phyloP scores from a whole-genome alignment of 2,797 vertebrate species.

The Cyclura pinguis region DNA sequence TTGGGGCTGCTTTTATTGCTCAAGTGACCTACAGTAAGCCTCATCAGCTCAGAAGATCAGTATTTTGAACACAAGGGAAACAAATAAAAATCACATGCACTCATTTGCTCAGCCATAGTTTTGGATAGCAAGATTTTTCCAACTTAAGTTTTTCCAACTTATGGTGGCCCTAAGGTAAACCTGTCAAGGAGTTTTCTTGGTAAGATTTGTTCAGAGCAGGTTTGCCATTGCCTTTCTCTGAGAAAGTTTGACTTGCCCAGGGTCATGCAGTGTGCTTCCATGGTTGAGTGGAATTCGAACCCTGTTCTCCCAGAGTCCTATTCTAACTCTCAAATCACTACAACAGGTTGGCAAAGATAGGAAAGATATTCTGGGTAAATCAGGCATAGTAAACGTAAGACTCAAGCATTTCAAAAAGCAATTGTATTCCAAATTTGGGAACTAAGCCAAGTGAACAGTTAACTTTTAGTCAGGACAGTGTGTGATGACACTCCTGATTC shows the following conservation, averaged over 20 bases:
- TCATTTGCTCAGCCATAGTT: background rate
- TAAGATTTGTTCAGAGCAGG: too few relatives aligned
- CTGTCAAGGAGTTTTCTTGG: too few relatives aligned
- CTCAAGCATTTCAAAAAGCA: background rate
- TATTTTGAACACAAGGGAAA: background rate
- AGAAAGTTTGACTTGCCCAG: too few relatives aligned
- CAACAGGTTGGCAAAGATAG: background rate
- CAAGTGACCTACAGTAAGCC: background rate
- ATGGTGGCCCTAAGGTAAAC: too few relatives aligned
- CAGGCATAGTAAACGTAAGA: background rate
- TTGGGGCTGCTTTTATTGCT: background rate
- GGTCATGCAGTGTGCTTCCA: too few relatives aligned
- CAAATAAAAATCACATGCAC: background rate
- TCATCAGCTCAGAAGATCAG: background rate
- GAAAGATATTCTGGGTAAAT: background rate
- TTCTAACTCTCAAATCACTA: too few relatives aligned
- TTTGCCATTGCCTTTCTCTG: too few relatives aligned
- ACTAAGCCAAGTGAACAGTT: background rate
- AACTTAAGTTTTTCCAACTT: too few relatives aligned
- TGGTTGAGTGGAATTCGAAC: too few relatives aligned
- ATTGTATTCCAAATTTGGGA: background rate
- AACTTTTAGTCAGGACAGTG: background rate
- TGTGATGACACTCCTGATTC: background rate
- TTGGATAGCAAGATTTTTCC: background rate
- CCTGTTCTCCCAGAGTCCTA: too few relatives aligned